These are phyloP conservation scores for Leuciscus waleckii DNA, from an alignment of 2,797 vertebrate genomes.

Conservation along the genomic window DNA sequence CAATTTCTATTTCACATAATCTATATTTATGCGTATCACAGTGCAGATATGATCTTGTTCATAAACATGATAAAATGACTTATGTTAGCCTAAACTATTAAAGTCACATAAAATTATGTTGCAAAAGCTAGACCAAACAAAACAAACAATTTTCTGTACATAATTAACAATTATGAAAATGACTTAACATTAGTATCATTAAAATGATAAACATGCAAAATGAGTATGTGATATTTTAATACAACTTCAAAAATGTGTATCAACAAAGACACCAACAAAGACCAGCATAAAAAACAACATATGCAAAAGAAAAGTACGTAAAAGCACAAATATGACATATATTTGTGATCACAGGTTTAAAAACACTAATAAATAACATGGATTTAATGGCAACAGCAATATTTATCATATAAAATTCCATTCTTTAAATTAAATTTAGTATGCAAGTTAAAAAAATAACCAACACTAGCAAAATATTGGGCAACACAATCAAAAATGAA, in stretches of 20 bases:
- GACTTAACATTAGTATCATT: not conserved
- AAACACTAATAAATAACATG: conserved; percentile 49
- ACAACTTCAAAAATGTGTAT: conserved; percentile 4
- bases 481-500: conserved; percentile 40
- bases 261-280: conserved; percentile 38
- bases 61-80: not conserved
- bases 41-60: conserved; percentile 46
- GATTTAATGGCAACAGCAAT: conserved; percentile 25
- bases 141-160: conserved; percentile 26
- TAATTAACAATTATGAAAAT: conserved; percentile 33
- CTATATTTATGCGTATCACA: conserved; percentile 37
- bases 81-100: conserved; percentile 10
- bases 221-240: conserved; percentile 24
- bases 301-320: conserved; percentile 3
- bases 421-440: conserved; percentile 34
- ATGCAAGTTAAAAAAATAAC: conserved; percentile 38
- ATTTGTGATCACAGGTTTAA: conserved; percentile 21
- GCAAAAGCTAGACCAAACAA: conserved; percentile 24
- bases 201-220: conserved; percentile 44
- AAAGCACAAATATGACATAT: conserved; percentile 35
- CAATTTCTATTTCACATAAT: conserved; percentile 19
- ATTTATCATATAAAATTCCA: conserved; percentile 56
- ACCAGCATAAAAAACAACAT: conserved; percentile 36
- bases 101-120: conserved; percentile 11
- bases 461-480: conserved; percentile 45